Evolutionary conservation across 1,140 invertebrate species (phyloP), one percentile per base, ranked within the genome.

Genomic region (silkworm (Bombyx mori)): DNA sequence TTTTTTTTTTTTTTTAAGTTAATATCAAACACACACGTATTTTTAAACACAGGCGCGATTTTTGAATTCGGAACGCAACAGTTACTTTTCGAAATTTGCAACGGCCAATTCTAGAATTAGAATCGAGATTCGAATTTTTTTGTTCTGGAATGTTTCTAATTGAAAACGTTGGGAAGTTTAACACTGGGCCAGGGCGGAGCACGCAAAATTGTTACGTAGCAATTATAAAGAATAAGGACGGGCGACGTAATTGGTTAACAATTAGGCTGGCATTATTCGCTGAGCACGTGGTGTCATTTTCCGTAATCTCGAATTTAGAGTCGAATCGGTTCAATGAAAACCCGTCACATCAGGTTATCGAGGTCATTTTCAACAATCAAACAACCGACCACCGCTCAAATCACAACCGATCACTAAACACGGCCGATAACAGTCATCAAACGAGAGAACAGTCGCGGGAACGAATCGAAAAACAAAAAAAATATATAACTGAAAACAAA

Each of bases 341-440:
- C 52, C 58, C 26, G 49, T 44, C 10, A n/a, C 10, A 7, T 82
- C 73, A 86, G 75, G 78, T 86, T 65, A 84, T 76, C 55, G 75
- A 77, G 75, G 77, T 84, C 83, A 84, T 86, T 81, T 78, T 83
- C 56, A 62, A 62, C 57, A 35, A 35, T 35, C 26, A 35, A 35
- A 35, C 61, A 35, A 35, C 61, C 54, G 57, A 56, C 54, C 62
- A 54, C 55, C 26, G 46, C 42, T 49, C 26, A 5, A 49, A 42
- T 42, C 54, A 22, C 54, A 22, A n/a, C 74, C 78, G 69, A 79
- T 82, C 84, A 84, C 79, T 76, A 77, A 73, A 76, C 75, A 65
- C 71, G 58, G 76, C 61, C 75, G 77, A 82, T 79, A 79, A 81
- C 75, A 82, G 79, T 85, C 72, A 83, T 85, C 77, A 74, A 73